Evolutionary conservation across 2,797 vertebrate genomes (phyloP), one percentile per base, ranked within the genome.

Genomic region (Harpagifer antarcticus): DNA sequence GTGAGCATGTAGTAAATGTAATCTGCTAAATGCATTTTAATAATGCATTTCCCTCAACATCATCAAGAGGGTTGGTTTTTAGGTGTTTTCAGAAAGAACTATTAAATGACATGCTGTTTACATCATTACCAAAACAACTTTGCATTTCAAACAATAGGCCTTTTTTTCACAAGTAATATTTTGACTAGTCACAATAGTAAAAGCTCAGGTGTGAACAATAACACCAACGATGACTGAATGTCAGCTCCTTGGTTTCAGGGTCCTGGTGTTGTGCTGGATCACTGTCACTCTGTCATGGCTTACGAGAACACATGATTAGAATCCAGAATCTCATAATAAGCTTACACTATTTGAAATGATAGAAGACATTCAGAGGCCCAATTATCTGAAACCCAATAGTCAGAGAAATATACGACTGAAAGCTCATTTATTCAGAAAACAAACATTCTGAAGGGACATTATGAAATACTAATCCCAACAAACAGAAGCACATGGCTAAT

Each of bases 231-330:
- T 9, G 33, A 37, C 16, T n/a, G n/a, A n/a, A n/a, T n/a, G n/a
- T n/a, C n/a, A n/a, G n/a, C n/a, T 12, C 33, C 20, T 57, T 44
- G 20, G 13, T 9, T 20, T 71, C 48, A 45, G 27, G 40, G 17
- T 9, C 31, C 11, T 50, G 11, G 54, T 42, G 7, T 37, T 8
- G 62, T 64, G 0, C 8, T 15, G 60, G 61, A 31, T 37, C 61
- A 12, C 23, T 31, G 58, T 60, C 31, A 37, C 55, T 5, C 55
- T 57, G 55, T 42, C 56, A 58, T 7, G 37, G 56, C 56, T 58
- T 19, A 17, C 31, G 40, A 33, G 17, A 8, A 42, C 9, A 15
- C 45, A 40, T 15, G 15, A 61, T 16, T 45, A 9, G 3, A 47
- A 61, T 37, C 33, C 8, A 37, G 33, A 37, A 37, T 37, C 10